Evolutionary conservation across 2,888 invertebrate genomes (phyloP).

Genomic region (Meliscaeva auricollis): DNA sequence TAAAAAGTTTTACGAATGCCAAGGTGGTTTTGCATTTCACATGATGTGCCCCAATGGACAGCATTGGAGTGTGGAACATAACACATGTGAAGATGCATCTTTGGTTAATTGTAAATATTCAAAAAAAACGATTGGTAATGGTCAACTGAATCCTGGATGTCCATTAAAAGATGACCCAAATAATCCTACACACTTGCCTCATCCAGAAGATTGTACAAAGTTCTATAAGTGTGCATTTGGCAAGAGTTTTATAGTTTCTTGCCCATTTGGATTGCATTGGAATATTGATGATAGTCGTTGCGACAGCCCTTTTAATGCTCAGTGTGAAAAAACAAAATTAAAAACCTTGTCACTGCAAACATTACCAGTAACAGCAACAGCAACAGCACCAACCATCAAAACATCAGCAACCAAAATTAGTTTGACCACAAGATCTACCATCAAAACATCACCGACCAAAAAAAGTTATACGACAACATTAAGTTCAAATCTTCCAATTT

Average conservation of each 20-base stretch:
- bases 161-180: conserved; percentile 41
- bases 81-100: conserved; percentile 1
- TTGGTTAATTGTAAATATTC: conserved; percentile 19
- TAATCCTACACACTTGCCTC: conserved; percentile 29
- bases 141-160: conserved; percentile 10
- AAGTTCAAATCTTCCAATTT: conserved; percentile 32
- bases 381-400: neutral
- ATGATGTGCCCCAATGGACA: conserved; percentile 13
- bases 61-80: conserved; percentile 51
- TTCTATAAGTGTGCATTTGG: conserved; percentile 28
- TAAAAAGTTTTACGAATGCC: conserved; percentile 24
- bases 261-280: conserved; percentile 28
- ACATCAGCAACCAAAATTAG: no score
- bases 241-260: conserved; percentile 5
- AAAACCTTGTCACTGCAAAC: neutral
- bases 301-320: conserved; percentile 4
- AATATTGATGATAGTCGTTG: neutral
- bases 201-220: conserved; percentile 49
- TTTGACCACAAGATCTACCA: neutral
- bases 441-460: neutral
- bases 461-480: neutral
- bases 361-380: neutral
- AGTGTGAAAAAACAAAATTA: neutral
- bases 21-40: conserved; percentile 25
- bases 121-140: neutral